A percentile compares a stretch with the other conserved stretches of the same genome.
These are phyloP conservation scores for Lithophane leautieri DNA, from an alignment of 2,888 invertebrate species.

Conservation along the genomic window DNA sequence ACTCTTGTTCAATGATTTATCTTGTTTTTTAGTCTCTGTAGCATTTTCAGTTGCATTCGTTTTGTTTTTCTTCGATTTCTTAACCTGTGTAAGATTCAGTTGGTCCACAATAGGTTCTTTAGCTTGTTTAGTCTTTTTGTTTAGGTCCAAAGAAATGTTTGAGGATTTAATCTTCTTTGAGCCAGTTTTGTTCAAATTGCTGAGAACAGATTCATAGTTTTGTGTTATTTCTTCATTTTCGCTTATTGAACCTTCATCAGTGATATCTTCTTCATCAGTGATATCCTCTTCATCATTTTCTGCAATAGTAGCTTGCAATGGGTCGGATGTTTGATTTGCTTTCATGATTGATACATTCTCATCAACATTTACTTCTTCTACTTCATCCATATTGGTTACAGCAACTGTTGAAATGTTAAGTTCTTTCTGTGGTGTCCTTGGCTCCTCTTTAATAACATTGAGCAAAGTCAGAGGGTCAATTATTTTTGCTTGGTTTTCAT, in stretches of 20 bases:
- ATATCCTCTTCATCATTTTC: constrained; percentile 63
- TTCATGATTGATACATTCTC: constrained; percentile 74
- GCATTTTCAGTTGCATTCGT: constrained; percentile 39
- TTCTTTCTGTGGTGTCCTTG: constrained; percentile 79
- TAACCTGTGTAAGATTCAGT: constrained; percentile 82
- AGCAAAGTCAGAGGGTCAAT: constrained; percentile 77
- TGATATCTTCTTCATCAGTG: constrained; percentile 62
- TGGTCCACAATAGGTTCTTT: constrained; percentile 79
- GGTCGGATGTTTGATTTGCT: constrained; percentile 76
- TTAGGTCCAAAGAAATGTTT: constrained; percentile 79
- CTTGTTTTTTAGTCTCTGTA: constrained; percentile 34
- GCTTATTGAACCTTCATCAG: constrained; percentile 72
- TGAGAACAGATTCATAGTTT: constrained; percentile 82
- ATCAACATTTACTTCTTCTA: constrained; percentile 76
- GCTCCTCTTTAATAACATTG: constrained; percentile 77
- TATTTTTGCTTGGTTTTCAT: constrained; percentile 68
- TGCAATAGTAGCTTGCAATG: constrained; percentile 72
- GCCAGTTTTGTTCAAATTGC: constrained; percentile 74
- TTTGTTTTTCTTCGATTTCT: constrained; percentile 69
- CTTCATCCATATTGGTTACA: constrained; percentile 73
- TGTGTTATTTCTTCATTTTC: constrained; percentile 82
- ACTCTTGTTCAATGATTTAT: constrained; percentile 52
- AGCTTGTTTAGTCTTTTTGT: constrained; percentile 74
- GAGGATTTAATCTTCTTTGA: constrained; percentile 71
- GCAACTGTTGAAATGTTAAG: constrained; percentile 74